Conservation (phyloP, 2,797 vertebrate species). For the Hephaestus fuliginosus region DNA sequence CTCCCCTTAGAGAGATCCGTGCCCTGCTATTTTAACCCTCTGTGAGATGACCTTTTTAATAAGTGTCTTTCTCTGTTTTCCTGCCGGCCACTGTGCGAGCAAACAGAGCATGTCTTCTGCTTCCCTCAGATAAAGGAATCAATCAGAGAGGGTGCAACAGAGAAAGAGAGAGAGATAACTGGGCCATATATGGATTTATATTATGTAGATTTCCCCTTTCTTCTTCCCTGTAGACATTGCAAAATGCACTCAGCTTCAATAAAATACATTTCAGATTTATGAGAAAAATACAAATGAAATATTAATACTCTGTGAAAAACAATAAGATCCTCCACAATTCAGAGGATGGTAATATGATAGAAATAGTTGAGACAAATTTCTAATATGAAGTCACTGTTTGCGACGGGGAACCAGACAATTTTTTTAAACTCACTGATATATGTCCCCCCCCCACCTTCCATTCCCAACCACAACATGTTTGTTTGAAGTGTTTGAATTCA, state of each 20-base stretch:
- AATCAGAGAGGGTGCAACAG: slow-evolving; percentile 82
- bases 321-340: slow-evolving; percentile 72
- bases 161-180: slow-evolving; percentile 82
- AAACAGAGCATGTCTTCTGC: slow-evolving; percentile 88
- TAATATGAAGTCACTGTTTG: slow-evolving; percentile 66
- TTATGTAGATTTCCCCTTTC: slow-evolving; percentile 84
- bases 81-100: slow-evolving; percentile 86
- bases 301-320: slow-evolving; percentile 77
- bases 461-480: slow-evolving; percentile 58
- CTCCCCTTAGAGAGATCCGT: slow-evolving; percentile 78
- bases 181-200: slow-evolving; percentile 87
- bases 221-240: slow-evolving; percentile 79
- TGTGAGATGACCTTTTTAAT: slow-evolving; percentile 90
- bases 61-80: slow-evolving; percentile 90
- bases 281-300: slow-evolving; percentile 85
- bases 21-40: slow-evolving; percentile 88
- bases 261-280: slow-evolving; percentile 85
- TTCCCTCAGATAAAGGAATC: slow-evolving; percentile 88
- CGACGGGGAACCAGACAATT: slow-evolving; percentile 29
- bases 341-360: slow-evolving; percentile 69
- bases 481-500: slow-evolving; percentile 74
- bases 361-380: slow-evolving; percentile 69
- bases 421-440: slow-evolving; percentile 58
- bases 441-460: slow-evolving; percentile 26
- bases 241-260: slow-evolving; percentile 83